Conservation (phyloP, 2,888 invertebrate genomes). For the Synergus laeviventris region DNA sequence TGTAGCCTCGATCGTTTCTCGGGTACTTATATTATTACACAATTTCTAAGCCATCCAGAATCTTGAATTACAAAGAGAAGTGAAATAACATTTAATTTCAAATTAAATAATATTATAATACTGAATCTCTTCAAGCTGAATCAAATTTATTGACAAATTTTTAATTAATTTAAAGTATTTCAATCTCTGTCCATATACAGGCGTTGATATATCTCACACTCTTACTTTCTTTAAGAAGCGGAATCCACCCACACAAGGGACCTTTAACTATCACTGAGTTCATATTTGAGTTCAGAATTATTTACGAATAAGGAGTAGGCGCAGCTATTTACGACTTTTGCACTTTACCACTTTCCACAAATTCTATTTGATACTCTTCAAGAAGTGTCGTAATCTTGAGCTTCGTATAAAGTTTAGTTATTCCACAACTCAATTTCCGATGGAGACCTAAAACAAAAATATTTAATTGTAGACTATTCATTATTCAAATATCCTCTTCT, state of each 20-base stretch:
- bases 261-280: constrained; percentile 23
- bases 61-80: not conserved
- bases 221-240: not conserved
- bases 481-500: not conserved
- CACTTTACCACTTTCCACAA: constrained; percentile 18
- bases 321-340: constrained; percentile 11
- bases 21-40: not conserved
- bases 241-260: constrained; percentile 3
- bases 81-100: not conserved
- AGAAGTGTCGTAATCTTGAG: not conserved
- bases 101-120: no score
- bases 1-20: not conserved
- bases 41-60: not conserved
- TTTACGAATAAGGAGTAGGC: constrained; percentile 22
- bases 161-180: not conserved
- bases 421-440: not conserved
- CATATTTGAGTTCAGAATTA: constrained; percentile 22
- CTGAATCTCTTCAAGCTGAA: not conserved
- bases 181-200: not conserved
- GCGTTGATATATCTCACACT: not conserved
- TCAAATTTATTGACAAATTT: not conserved
- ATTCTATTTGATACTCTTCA: constrained; percentile 14
- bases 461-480: not conserved
- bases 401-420: not conserved
- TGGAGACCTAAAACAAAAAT: constrained; percentile 25